A percentile compares a stretch with the other conserved stretches of the same genome.
Evolutionary conservation across 1,140 invertebrate genomes (phyloP).

Genomic region (Steinernema feltiae): DNA sequence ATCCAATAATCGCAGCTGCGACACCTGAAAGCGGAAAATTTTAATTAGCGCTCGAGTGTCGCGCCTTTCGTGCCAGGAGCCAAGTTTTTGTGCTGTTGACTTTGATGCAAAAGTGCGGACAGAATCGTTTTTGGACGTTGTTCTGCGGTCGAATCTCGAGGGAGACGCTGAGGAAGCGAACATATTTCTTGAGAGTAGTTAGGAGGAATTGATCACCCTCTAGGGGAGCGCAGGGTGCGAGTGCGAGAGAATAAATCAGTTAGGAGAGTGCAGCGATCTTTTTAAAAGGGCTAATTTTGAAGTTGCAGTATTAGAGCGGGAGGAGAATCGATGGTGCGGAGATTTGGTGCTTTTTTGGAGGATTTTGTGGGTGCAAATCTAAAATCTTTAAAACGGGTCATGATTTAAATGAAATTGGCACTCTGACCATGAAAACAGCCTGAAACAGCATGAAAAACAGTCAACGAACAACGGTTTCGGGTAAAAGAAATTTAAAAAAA

Average conservation of each 20-base stretch:
- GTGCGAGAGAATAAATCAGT: neutral
- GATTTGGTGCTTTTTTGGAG: too few relatives aligned
- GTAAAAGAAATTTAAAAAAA: too few relatives aligned
- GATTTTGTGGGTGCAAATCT: too few relatives aligned
- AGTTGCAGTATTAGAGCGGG: neutral
- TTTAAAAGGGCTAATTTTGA: neutral
- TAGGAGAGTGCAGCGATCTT: neutral
- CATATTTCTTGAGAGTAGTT: slow-evolving; percentile 2
- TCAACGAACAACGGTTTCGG: too few relatives aligned
- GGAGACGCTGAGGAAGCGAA: neutral
- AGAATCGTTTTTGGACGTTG: neutral
- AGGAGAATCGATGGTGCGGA: neutral
- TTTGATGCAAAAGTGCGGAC: neutral
- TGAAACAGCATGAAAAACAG: too few relatives aligned
- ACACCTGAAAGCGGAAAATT: slow-evolving; percentile 3
- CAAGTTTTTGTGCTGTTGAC: neutral
- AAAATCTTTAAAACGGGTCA: too few relatives aligned
- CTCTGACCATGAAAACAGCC: too few relatives aligned
- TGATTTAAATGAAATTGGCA: too few relatives aligned
- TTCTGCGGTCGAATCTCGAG: neutral
- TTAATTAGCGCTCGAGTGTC: neutral
- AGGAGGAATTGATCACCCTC: neutral
- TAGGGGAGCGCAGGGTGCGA: neutral
- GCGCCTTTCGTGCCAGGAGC: neutral
- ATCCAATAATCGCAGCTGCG: neutral